Base-by-base conservation (phyloP, 2,113 vertebrate genomes). In the Ameiurus melas region DNA sequence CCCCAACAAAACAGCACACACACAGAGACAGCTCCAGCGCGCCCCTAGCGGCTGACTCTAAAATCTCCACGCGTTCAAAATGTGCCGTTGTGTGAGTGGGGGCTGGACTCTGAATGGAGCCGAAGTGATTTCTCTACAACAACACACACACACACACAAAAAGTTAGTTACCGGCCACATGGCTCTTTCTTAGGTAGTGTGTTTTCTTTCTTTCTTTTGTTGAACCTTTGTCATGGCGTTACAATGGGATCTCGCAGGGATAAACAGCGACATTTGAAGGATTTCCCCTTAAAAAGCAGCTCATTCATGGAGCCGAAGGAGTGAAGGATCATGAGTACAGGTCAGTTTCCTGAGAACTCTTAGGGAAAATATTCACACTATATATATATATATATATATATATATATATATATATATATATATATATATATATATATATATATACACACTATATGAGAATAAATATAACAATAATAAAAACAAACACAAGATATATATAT, bases 321-420 rank as follows among this genome's bases (percentile, higher is more conserved):
- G 93, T 93, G 91, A 88, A 93, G 94, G 95, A 95, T 94, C 96
- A 96, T 96, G 96, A 96, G 95, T 94, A 90, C 96, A 96, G 96
- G 96, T 96, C 95, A 93, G 96, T 95, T 93, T 94, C 91, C 51
- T 80, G 75, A 51, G 22, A 47, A 25, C 36, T 3, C 3, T 4
- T 47, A 9, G 47, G 47, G 47, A 47, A 47, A 47, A 57, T 14
- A n/a, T n/a, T n/a, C 16, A 43, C 9, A 43, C 39, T 5, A 3
- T 5, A 39, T 2, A 39, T n/a, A n/a, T n/a, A n/a, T n/a, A n/a
- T n/a, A n/a, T n/a, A n/a, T n/a, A n/a, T n/a, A n/a, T n/a, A n/a
- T n/a, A n/a, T n/a, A n/a, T n/a, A n/a, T n/a, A n/a, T n/a, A n/a
- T n/a, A n/a, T n/a, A n/a, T n/a, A n/a, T n/a, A n/a, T n/a, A n/a